These are phyloP conservation scores for Gambusia affinis DNA, from an alignment of 2,113 vertebrate genomes.

Conservation along the genomic window DNA sequence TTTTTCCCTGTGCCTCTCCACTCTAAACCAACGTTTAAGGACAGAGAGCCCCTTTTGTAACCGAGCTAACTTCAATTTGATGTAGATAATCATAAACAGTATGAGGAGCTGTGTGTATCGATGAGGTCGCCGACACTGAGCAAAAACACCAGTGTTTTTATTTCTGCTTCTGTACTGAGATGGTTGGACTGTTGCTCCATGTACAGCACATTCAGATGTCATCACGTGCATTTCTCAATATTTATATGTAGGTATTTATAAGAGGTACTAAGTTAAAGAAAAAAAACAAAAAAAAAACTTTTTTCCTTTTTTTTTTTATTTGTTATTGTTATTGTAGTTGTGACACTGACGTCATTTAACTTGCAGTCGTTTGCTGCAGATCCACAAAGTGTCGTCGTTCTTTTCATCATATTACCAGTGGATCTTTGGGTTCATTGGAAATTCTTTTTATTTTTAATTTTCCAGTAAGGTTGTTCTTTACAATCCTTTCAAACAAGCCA, in stretches of 20 bases:
- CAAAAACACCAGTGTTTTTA: conserved; percentile 79
- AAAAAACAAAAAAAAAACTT: conserved; percentile 40
- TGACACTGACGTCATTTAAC: conserved; percentile 60
- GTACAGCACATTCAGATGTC: conserved; percentile 82
- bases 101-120: conserved; percentile 68
- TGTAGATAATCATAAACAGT: conserved; percentile 77
- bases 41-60: conserved; percentile 15
- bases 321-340: conserved; percentile 45
- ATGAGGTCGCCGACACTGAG: conserved; percentile 84
- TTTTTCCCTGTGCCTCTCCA: conserved; percentile 14
- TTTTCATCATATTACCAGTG: conserved; percentile 24
- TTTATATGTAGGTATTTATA: conserved; percentile 87
- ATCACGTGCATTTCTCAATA: conserved; percentile 84
- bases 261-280: conserved; percentile 76
- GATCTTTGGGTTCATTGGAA: conserved; percentile 48
- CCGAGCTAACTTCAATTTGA: conserved; percentile 69
- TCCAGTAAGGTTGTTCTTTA: conserved; percentile 70
- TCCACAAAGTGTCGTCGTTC: conserved; percentile 27
- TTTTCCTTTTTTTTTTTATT: conserved; percentile 45
- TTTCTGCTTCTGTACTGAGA: conserved; percentile 72
- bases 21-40: conserved; percentile 5
- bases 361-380: conserved; percentile 40
- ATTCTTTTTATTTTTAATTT: conserved; percentile 21
- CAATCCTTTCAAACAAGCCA: conserved; percentile 76
- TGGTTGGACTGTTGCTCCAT: conserved; percentile 74